Base-by-base conservation (phyloP, 2,888 invertebrate genomes). In the Lysandra bellargus region DNA sequence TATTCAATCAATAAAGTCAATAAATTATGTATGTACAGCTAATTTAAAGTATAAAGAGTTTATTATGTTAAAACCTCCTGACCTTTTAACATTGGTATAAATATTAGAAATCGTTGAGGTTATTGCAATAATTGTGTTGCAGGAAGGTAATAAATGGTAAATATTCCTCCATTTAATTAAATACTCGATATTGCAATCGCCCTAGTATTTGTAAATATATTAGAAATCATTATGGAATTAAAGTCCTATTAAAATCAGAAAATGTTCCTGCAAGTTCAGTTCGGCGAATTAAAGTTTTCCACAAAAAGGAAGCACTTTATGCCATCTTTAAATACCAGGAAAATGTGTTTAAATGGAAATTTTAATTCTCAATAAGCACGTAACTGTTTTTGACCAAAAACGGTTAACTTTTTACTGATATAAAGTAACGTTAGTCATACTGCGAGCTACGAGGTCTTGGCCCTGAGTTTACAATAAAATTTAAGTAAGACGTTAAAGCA, bases 401-500 rank as follows among this genome's bases (percentile, higher is more conserved):
- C 69, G 33, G 69, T 69, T 33, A 69, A 69, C 5, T 69, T 69
- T 69, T 33, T 37, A 69, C 69, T 14, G 69, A 33, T 17, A 33
- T 69, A 69, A 37, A 33, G 74, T 74, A 44, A 74, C 30, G 49
- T 44, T 44, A 75, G 75, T 75, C 75, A 75, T 75, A 75, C 75
- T 49, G 23, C 75, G 75, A 75, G 75, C 75, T 49, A 4, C 75
- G 75, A 75, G 75, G 75, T 75, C 44, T 75, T 7, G 49, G 44
- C 75, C 75, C 33, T 75, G 75, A 75, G 30, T 44, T 75, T 49
- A 75, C 75, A 44, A 75, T 75, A 49, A 49, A 75, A 74, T 74
- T 74, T 75, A 75, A 75, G 23, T 75, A 75, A 75, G 23, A 75
- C 49, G 75, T 75, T 75, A 33, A 69, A 37, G 33, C 69, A 17